These are phyloP conservation scores for Cataglyphis livida DNA, from an alignment of 2,888 invertebrate species.

Conservation along the genomic window DNA sequence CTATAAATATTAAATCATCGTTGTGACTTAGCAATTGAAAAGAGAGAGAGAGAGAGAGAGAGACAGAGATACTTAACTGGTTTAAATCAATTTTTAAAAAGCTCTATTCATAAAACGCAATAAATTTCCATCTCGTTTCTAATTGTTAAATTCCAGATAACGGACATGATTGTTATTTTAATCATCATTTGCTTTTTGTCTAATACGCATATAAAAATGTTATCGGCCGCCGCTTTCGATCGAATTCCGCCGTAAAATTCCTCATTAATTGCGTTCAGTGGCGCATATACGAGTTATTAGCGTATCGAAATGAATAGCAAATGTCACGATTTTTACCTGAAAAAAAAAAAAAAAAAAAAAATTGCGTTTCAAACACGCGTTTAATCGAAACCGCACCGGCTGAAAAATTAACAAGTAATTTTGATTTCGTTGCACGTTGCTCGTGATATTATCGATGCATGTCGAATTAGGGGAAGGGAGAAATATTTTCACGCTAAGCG, in stretches of 20 bases:
- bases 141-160: conserved; percentile 12
- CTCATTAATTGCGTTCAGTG: conserved; percentile 29
- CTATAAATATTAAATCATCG: conserved; percentile 9
- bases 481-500: not conserved
- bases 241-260: conserved; percentile 25
- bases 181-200: not conserved
- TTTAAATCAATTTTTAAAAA: conserved; percentile 14
- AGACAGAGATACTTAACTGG: not conserved
- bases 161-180: not conserved
- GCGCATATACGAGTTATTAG: not conserved
- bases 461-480: not conserved
- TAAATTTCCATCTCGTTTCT: not conserved
- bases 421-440: conserved; percentile 1
- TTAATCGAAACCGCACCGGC: not conserved
- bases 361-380: not conserved
- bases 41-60: too few species aligned
- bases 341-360: conserved; percentile 14
- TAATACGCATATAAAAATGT: conserved; percentile 21
- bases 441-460: not conserved
- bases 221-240: not conserved
- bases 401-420: conserved; percentile 32
- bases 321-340: not conserved
- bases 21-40: not conserved
- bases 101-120: not conserved
- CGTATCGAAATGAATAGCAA: conserved; percentile 19